Evolutionary conservation across 2,113 vertebrate species (phyloP), one percentile per base, ranked within the genome.

Genomic region (Copsychus sechellarum): DNA sequence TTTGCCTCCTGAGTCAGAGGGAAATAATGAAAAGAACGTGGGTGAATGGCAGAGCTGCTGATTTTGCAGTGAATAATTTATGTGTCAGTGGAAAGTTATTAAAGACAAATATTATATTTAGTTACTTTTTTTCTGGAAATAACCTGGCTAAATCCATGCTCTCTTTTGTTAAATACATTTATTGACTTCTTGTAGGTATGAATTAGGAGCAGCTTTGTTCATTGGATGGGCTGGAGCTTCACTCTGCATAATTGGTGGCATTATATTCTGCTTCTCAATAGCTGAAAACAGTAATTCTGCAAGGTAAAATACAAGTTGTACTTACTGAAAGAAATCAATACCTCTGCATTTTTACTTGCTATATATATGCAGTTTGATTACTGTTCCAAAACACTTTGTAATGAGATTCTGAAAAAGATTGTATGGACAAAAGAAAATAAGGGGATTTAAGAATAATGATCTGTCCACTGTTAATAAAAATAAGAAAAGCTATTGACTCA

Each of bases 181-280:
- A 54, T 91, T 88, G 23, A 92, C 83, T 53, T 89, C 92, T 53
- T 95, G 21, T 82, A 99, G 99, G 95, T 99, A 98, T 97, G 99
- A 99, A 97, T 92, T 99, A 60, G 99, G 99, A 97, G 98, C 99
- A 20, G 99, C 98, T 28, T 91, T 99, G 78, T 99, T 99, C 83
- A 96, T 99, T 56, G 99, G 99, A 73, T 99, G 99, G 99, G 99
- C 99, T 64, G 99, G 99, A 92, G 98, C 99, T 26, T 97, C 98
- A 7, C 98, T 99, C 81, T 98, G 99, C 93, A 98, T 99, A 78
- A 98, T 97, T 70, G 99, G 98, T 36, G 98, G 98, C 51, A 74
- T 96, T 28, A 98, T 99, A 96, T 97, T 99, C 98, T 98, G 97
- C 93, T 99, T 98, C 96, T 98, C 98, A 48, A 97, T 98, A 96